These are phyloP conservation scores for Indri indri DNA, from an alignment of 2,113 vertebrate genomes.

Conservation along the genomic window DNA sequence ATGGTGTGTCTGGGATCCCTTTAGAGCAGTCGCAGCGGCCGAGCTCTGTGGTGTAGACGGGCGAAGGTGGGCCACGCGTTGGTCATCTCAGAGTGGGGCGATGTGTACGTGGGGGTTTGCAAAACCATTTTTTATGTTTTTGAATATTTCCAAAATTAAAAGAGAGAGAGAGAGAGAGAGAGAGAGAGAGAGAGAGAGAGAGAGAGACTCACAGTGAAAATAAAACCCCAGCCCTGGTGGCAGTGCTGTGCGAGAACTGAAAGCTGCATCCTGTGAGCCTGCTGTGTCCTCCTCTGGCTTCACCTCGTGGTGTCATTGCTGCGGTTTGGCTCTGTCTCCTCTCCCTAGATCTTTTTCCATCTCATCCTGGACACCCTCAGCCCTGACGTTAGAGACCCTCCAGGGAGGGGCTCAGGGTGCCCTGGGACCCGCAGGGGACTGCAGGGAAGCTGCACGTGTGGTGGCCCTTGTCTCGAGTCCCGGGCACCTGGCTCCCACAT, in stretches of 20 bases:
- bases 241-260: accelerated
- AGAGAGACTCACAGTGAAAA: background rate
- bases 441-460: background rate
- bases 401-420: background rate
- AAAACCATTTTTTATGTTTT: background rate
- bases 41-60: accelerated
- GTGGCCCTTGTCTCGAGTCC: background rate
- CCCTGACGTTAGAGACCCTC: background rate
- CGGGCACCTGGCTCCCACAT: background rate
- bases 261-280: accelerated
- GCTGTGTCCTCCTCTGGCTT: background rate
- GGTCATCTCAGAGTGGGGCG: background rate
- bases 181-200: background rate
- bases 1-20: background rate
- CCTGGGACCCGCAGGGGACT: background rate
- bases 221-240: background rate
- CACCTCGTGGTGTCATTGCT: accelerated
- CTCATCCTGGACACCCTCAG: background rate
- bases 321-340: accelerated
- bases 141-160: background rate
- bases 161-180: background rate
- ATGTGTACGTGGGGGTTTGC: accelerated
- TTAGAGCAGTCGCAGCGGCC: accelerated
- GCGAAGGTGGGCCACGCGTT: accelerated
- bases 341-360: background rate